Conservation (phyloP, 2,113 vertebrate genomes). For the Perca fluviatilis region DNA sequence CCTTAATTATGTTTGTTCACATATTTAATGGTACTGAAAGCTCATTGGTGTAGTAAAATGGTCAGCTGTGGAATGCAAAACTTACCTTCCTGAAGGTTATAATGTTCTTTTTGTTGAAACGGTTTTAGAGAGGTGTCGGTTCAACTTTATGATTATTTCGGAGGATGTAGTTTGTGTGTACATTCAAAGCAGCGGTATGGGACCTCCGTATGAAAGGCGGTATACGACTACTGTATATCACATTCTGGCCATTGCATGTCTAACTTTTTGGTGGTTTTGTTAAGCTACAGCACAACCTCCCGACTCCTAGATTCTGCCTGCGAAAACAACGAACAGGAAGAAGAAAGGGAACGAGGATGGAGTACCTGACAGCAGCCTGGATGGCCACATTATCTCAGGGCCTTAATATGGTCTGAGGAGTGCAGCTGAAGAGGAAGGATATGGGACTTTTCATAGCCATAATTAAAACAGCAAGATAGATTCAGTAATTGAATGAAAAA, state of each 20-base stretch:
- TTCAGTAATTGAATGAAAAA: conserved; percentile 88
- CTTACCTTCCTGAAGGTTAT: no score
- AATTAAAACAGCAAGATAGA: conserved; percentile 88
- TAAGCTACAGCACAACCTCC: conserved; percentile 2
- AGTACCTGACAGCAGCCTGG: conserved; percentile 70
- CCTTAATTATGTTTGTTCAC: background rate
- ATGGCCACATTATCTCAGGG: conserved; percentile 75
- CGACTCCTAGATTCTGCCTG: background rate
- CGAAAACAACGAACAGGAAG: background rate
- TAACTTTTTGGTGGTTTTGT: background rate
- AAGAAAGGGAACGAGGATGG: conserved; percentile 25
- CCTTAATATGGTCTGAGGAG: conserved; percentile 80
- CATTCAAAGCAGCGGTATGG: background rate
- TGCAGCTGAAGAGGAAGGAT: conserved; percentile 79
- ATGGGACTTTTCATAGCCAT: conserved; percentile 84
- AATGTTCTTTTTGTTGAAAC: background rate
- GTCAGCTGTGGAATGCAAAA: background rate
- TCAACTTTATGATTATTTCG: background rate
- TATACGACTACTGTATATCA: no score
- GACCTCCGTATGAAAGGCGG: background rate
- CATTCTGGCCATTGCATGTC: no score
- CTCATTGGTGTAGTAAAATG: background rate
- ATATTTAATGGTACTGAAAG: background rate
- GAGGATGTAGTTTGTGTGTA: background rate
- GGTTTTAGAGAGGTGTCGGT: background rate